Evolutionary conservation across 1,140 invertebrate genomes (phyloP).

Genomic region (Pemphigus obesinymphae): DNA sequence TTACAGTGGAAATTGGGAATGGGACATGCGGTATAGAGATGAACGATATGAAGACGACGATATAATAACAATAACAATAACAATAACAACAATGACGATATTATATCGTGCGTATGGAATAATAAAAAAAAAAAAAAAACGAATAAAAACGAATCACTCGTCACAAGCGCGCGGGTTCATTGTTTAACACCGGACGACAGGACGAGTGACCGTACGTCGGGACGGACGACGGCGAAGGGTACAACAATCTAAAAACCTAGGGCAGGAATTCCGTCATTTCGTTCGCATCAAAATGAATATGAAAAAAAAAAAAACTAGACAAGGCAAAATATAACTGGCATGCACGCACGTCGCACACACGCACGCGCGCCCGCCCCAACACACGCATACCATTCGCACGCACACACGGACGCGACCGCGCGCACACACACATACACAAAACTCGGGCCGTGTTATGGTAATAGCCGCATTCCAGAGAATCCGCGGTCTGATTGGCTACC

Average conservation of each 20-base stretch:
- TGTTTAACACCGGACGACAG: not conserved
- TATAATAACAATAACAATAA: too few species aligned
- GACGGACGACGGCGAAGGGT: not conserved
- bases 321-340: constrained; percentile 9
- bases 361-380: too few species aligned
- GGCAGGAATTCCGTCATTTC: constrained; percentile 10
- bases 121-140: too few species aligned
- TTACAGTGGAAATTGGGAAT: too few species aligned
- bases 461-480: constrained; percentile 40
- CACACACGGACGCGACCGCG: too few species aligned
- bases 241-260: constrained; percentile 14
- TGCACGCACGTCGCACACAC: not conserved
- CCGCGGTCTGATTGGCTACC: constrained; percentile 38
- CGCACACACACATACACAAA: not conserved
- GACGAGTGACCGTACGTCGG: not conserved
- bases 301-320: not conserved
- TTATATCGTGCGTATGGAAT: too few species aligned
- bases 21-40: too few species aligned
- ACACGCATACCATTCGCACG: not conserved
- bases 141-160: too few species aligned
- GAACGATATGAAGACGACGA: too few species aligned
- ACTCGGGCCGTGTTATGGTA: constrained; percentile 37
- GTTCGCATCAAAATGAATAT: not conserved
- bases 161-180: not conserved
- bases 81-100: too few species aligned